These are phyloP conservation scores for Peribatodes rhomboidaria DNA, from an alignment of 2,888 invertebrate species.

Conservation along the genomic window DNA sequence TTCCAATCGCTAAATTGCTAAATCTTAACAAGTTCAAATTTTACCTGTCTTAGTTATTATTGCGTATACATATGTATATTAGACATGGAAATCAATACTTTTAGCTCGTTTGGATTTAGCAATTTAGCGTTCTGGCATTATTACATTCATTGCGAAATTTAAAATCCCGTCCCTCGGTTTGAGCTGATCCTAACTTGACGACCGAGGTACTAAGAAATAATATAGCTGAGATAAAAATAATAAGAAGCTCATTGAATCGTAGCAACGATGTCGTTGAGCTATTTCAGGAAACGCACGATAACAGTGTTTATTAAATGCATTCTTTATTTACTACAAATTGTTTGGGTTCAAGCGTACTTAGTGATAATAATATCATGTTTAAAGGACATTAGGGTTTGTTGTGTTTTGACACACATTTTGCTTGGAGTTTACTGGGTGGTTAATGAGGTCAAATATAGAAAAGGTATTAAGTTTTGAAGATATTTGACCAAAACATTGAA, in stretches of 20 bases:
- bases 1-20: too few species aligned
- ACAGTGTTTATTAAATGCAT: slow-evolving; percentile 1
- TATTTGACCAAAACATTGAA: neutral
- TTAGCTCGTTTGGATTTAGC: too few species aligned
- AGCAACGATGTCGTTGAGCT: slow-evolving; percentile 4
- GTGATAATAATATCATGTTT: too few species aligned
- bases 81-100: too few species aligned
- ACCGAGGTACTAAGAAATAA: slow-evolving; percentile 22
- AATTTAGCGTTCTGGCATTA: too few species aligned
- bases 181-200: too few species aligned
- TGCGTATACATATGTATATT: too few species aligned
- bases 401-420: slow-evolving; percentile 16
- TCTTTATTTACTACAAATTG: slow-evolving; percentile 14
- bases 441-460: neutral
- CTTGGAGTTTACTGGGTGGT: neutral
- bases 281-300: slow-evolving; percentile 22
- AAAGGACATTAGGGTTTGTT: slow-evolving; percentile 4
- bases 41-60: too few species aligned
- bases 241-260: slow-evolving; percentile 19
- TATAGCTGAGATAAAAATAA: slow-evolving; percentile 15
- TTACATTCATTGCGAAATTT: too few species aligned
- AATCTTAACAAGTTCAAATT: too few species aligned
- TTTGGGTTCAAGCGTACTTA: slow-evolving; percentile 10
- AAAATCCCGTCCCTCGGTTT: too few species aligned
- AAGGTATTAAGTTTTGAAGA: neutral